These are phyloP conservation scores for Copsychus sechellarum DNA, from an alignment of 2,113 vertebrate species.

Conservation along the genomic window DNA sequence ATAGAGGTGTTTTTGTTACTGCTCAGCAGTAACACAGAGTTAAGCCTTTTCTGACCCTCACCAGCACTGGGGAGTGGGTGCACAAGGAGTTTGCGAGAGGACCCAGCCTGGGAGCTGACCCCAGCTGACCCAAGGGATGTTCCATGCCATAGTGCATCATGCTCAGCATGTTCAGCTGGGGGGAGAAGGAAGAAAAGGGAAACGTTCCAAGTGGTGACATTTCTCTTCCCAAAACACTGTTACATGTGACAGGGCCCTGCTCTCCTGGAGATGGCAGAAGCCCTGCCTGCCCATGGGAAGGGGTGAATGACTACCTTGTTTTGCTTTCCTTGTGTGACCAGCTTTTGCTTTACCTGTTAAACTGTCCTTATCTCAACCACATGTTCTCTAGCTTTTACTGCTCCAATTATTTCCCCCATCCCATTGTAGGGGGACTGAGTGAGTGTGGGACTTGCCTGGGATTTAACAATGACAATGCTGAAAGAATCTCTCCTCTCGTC, in stretches of 20 bases:
- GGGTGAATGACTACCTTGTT: not conserved
- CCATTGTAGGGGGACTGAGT: not conserved
- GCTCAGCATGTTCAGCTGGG: not conserved
- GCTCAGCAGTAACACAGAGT: not conserved
- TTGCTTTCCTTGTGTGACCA: not conserved
- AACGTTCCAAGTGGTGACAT: rapidly evolving
- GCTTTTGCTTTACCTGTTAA: not conserved
- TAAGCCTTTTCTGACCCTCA: not conserved
- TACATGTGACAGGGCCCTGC: not conserved
- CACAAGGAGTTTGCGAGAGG: not conserved
- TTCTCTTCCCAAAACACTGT: not conserved
- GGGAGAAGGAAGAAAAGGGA: not conserved
- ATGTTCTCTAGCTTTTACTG: not conserved
- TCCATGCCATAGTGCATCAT: not conserved
- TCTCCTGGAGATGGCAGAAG: no score
- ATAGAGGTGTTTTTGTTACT: not conserved
- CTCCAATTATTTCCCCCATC: not conserved
- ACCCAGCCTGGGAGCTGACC: not conserved
- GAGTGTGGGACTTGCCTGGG: not conserved
- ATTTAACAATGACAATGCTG: not conserved
- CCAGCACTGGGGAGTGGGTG: rapidly evolving
- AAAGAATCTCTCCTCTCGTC: not conserved
- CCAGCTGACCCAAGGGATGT: not conserved
- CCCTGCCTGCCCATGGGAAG: not conserved
- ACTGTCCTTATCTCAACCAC: not conserved